Percentiles rank a stretch among this genome's conserved stretches.
Evolutionary conservation across 2,113 vertebrate genomes (phyloP).

Genomic region (Dinomys branickii): DNA sequence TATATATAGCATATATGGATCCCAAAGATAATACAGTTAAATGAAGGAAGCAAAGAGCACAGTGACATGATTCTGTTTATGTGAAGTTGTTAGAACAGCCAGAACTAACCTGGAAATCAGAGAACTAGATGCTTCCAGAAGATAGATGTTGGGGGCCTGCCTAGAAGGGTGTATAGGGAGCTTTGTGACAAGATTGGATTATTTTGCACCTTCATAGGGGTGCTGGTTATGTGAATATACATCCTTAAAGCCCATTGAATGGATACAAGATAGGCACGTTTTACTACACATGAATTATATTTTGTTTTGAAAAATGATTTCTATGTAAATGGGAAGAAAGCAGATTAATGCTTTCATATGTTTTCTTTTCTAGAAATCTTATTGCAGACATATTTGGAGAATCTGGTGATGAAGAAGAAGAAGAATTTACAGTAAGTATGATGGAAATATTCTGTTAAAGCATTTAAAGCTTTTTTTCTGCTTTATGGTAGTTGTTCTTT

Average conservation of each 20-base stretch:
- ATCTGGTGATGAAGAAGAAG: conserved; percentile 97
- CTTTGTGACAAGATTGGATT: background rate
- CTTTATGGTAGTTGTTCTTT: conserved; percentile 22
- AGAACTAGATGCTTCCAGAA: background rate
- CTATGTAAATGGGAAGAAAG: conserved; percentile 30
- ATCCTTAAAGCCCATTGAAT: conserved; percentile 14
- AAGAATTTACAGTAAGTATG: conserved; percentile 96
- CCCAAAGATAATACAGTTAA: background rate
- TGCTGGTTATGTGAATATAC: background rate
- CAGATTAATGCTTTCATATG: conserved; percentile 30
- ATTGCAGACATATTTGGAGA: conserved; percentile 99
- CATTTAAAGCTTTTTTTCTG: background rate
- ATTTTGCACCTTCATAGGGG: background rate
- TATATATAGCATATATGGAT: background rate
- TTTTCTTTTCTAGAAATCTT: conserved; percentile 91
- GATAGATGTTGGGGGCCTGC: background rate
- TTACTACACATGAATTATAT: conserved; percentile 7
- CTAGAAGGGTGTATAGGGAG: background rate
- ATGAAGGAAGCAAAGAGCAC: background rate
- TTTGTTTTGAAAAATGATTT: background rate
- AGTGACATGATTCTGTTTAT: background rate
- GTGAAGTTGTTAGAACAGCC: background rate
- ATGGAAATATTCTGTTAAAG: conserved; percentile 1
- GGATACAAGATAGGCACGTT: background rate
- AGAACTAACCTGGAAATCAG: background rate